Base-by-base conservation (phyloP, 2,888 invertebrate species). In the Euclidia mi region DNA sequence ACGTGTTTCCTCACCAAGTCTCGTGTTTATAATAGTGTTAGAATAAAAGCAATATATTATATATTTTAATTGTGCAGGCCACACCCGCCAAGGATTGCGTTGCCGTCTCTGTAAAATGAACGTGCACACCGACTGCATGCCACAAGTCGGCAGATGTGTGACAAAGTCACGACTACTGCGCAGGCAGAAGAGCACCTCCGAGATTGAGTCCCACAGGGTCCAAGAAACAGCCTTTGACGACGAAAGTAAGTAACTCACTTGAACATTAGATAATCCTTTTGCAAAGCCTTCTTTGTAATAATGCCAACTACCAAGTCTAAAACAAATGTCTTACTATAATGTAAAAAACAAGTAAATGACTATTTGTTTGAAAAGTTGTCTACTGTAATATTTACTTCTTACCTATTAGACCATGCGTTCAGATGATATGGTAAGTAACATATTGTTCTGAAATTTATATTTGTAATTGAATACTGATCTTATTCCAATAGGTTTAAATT, bases 31-130 rank as follows among this genome's bases (percentile, higher is more conserved):
- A n/a, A n/a, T n/a, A n/a, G n/a, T n/a, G n/a, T n/a, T n/a, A n/a
- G n/a, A 29, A 25, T 7, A 4, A 29, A 6, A 10, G 17, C 6
- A 20, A 10, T 34, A 12, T 12, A 38, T 31, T 12, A 32, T 47
- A n/a, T n/a, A n/a, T n/a, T 65, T 46, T 48, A 41, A 46, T 52
- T 60, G 55, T 31, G 2, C 72, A 98, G 98, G 98, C 56, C 98
- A 98, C 91, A 98, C 98, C 47, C 95, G 98, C 41, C 98, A 98
- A 91, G 98, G 98, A 11, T 92, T 98, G 51, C 97, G 98, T 67
- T 98, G 98, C 88, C 96, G 98, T 51, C 95, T 98, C 65, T 98
- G 98, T 91, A 98, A 98, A 91, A 96, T 97, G 93, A 98, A 98
- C 90, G 97, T 98, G 49, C 98, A 98, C 91, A 96, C 97, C 38